A percentile compares a stretch with the other conserved stretches of the same genome.
These are phyloP conservation scores for Erebia ligea DNA, from an alignment of 2,888 invertebrate species.

Conservation along the genomic window DNA sequence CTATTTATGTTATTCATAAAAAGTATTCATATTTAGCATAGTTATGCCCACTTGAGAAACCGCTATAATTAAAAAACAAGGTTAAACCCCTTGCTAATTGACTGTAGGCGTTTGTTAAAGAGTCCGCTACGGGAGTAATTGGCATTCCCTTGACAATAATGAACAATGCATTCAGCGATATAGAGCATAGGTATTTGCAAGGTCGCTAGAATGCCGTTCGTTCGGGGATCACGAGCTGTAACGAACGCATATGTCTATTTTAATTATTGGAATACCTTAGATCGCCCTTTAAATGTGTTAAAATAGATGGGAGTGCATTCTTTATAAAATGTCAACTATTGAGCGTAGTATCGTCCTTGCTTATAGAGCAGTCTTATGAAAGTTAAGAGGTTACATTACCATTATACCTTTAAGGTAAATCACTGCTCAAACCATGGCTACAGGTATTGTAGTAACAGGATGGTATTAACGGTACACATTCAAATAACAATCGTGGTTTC, in stretches of 20 bases:
- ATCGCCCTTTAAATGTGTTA: neutral
- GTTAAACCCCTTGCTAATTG: constrained; percentile 52
- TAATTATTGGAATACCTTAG: constrained; percentile 8
- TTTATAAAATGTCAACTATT: constrained; percentile 15
- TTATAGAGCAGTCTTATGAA: constrained; percentile 4
- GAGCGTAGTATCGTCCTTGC: neutral
- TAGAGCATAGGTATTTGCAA: constrained; percentile 54
- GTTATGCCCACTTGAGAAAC: constrained; percentile 19
- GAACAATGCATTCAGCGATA: constrained; percentile 52
- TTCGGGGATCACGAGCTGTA: constrained; percentile 42
- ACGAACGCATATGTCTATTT: constrained; percentile 46
- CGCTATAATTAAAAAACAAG: constrained; percentile 40
- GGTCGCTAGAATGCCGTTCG: constrained; percentile 47
- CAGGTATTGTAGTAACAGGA: constrained; percentile 3
- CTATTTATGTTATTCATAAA: constrained; percentile 10
- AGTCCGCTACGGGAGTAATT: constrained; percentile 54
- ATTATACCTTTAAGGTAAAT: constrained; percentile 9
- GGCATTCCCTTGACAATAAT: constrained; percentile 56
- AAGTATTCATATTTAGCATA: constrained; percentile 6
- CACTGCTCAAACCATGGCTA: constrained; percentile 1
- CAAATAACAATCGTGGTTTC: constrained; percentile 50
- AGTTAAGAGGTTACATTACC: constrained; percentile 4
- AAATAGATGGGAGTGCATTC: neutral
- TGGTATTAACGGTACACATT: constrained; percentile 17
- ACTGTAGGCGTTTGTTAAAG: constrained; percentile 59